Evolutionary conservation across 2,888 invertebrate species (phyloP).

Genomic region (Drosophila colorata): DNA sequence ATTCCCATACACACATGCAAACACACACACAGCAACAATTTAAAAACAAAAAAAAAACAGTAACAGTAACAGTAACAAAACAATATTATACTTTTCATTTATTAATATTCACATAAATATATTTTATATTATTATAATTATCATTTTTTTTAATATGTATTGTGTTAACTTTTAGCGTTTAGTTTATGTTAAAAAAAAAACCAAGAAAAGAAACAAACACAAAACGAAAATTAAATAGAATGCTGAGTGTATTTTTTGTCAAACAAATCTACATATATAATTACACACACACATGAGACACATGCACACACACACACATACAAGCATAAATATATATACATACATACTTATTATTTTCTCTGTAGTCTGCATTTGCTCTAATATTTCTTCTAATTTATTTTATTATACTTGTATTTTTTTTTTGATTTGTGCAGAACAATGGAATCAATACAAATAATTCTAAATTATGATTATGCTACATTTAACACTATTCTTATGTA

Average conservation of each 20-base stretch:
- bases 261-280: constrained; percentile 71
- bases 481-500: constrained; percentile 46
- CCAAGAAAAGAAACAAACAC: constrained; percentile 26
- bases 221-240: constrained; percentile 38
- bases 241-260: constrained; percentile 75
- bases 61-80: constrained; percentile 26
- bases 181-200: constrained; percentile 55
- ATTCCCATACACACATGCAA: constrained; percentile 6
- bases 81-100: constrained; percentile 55
- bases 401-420: constrained; percentile 25
- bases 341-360: constrained; percentile 42
- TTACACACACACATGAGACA: constrained; percentile 31
- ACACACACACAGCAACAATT: constrained; percentile 9
- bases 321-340: constrained; percentile 41
- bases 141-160: constrained; percentile 62
- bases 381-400: constrained; percentile 19
- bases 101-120: constrained; percentile 56
- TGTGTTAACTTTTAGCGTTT: constrained; percentile 64
- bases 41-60: constrained; percentile 1
- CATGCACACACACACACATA: constrained; percentile 20
- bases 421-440: constrained; percentile 3
- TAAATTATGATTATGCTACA: constrained; percentile 58
- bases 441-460: constrained; percentile 39
- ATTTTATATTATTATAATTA: constrained; percentile 57
- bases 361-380: constrained; percentile 46